A percentile compares a stretch with the other conserved stretches of the same genome.
Evolutionary conservation across 2,888 invertebrate species (phyloP).

Genomic region (Crossocerus cetratus): DNA sequence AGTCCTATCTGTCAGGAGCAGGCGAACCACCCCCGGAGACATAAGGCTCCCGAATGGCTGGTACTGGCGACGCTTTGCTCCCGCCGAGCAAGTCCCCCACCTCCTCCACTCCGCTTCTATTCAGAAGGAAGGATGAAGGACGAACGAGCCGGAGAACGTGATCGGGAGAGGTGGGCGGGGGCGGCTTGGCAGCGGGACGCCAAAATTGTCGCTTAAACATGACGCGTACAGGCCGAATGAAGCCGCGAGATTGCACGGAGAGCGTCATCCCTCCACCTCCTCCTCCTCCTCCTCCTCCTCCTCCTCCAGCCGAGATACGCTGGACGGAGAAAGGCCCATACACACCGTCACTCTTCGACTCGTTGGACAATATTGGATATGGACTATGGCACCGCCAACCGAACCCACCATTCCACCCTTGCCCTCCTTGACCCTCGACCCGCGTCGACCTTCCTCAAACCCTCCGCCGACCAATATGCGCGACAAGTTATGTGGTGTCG

Average conservation of each 20-base stretch:
- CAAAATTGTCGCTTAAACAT: conserved; percentile 67
- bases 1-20: conserved; percentile 61
- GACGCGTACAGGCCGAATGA: conserved; percentile 63
- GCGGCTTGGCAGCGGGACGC: conserved; percentile 40
- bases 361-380: conserved; percentile 67
- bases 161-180: conserved; percentile 24
- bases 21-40: conserved; percentile 48
- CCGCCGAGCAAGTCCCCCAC: too few species aligned
- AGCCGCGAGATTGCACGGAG: conserved; percentile 62
- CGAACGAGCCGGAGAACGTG: conserved; percentile 5
- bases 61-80: conserved; percentile 20
- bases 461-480: conserved; percentile 60
- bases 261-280: conserved; percentile 9
- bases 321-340: conserved; percentile 38
- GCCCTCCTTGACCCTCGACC: conserved; percentile 45
- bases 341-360: conserved; percentile 40
- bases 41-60: conserved; percentile 56
- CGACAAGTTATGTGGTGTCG: conserved; percentile 62
- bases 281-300: conserved; percentile 4
- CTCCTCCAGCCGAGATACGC: conserved; percentile 27
- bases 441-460: conserved; percentile 25
- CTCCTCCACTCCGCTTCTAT: too few species aligned
- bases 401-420: conserved; percentile 37
- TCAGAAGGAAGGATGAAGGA: conserved; percentile 8
- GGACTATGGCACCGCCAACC: conserved; percentile 4